These are phyloP conservation scores for Ifrita kowaldi DNA, from an alignment of 2,113 vertebrate species.

Conservation along the genomic window DNA sequence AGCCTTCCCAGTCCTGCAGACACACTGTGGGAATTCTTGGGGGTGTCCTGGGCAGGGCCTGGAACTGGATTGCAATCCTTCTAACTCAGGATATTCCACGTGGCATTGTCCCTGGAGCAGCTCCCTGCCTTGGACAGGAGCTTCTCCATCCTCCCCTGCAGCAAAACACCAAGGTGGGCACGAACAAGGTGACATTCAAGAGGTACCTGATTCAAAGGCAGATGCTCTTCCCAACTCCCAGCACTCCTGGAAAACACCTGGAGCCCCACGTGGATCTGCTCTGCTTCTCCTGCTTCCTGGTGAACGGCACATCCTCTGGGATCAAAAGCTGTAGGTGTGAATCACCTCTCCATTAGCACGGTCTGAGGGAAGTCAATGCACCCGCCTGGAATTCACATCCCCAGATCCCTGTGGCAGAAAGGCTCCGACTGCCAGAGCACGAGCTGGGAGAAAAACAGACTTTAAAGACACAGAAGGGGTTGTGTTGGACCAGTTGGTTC, in stretches of 20 bases:
- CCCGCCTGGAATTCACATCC: background rate
- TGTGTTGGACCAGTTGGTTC: background rate
- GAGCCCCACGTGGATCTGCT: rapidly evolving
- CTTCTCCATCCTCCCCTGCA: background rate
- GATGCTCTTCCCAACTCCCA: background rate
- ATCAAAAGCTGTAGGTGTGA: background rate
- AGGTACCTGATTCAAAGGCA: background rate
- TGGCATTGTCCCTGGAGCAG: background rate
- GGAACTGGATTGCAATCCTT: background rate
- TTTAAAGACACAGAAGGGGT: background rate
- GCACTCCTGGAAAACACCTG: background rate
- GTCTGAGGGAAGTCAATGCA: background rate
- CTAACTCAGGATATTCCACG: background rate
- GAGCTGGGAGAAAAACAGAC: background rate
- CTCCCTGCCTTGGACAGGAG: background rate
- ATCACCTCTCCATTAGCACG: background rate
- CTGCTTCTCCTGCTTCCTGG: background rate
- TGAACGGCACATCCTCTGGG: background rate
- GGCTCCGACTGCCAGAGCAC: background rate
- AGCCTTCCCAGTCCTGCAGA: background rate
- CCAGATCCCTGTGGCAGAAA: background rate
- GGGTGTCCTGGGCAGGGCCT: background rate
- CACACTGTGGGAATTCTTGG: background rate
- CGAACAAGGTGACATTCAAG: background rate
- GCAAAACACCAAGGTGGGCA: background rate